Base-by-base conservation (phyloP, 2,113 vertebrate species). In the Pterocles orientalis region DNA sequence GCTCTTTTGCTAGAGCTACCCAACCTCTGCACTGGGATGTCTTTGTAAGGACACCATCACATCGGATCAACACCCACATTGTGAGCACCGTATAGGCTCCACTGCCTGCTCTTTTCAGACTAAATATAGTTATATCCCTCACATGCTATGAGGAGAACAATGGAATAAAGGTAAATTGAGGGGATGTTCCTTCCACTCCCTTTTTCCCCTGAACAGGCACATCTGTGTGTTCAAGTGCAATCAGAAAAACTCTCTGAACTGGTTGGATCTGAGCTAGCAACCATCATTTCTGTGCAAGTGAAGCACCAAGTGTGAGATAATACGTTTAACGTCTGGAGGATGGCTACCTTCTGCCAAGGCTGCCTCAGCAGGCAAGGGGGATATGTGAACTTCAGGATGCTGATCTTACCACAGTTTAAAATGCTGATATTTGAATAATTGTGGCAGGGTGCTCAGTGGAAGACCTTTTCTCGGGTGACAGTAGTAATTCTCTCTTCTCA, bases 121-220 rank as follows among this genome's bases (percentile, higher is more conserved):
- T 95, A 82, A 85, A 65, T 85, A 77, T 50, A 83, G 60, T 88
- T 66, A 65, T 50, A 82, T 66, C 39, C 18, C 39, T 71, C 76
- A 75, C 71, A 70, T 56, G 47, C 76, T 88, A 64, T 13, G 43
- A 81, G 66, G 79, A 94, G 41, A 93, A 78, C 80, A 95, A 88
- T 78, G 39, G 68, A n/a, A 94, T 60, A 70, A 92, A 93, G n/a
- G n/a, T 93, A 94, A 96, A 92, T 57, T 80, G 83, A 58, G 76
- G 51, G 82, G 80, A 68, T 2, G 18, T 91, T 88, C 69, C 56
- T 84, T 91, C 72, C 26, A 50, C 26, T 82, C 39, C 18, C 18
- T 54, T 86, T 75, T n/a, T 9, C 75, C 75, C 36, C 4, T 47
- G 88, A 88, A 77, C 6, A 18, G 21, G 10, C 17, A 54, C 1